Base-by-base conservation (phyloP, 2,797 vertebrate genomes). In the Alauda arvensis region DNA sequence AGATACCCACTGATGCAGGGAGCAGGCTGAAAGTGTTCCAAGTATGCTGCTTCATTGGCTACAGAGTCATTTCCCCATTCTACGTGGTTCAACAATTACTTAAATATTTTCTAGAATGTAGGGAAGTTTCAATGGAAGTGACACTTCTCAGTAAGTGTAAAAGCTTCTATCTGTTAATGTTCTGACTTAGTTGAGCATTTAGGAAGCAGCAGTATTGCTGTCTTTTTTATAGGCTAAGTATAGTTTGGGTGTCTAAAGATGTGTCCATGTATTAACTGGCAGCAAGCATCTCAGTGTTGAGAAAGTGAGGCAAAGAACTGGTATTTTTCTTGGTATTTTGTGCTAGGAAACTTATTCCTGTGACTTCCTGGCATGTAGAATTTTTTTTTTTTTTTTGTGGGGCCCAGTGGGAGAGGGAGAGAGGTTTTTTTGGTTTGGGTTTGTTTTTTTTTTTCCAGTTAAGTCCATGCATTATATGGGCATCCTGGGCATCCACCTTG, bases 51-150 rank as follows among this genome's bases (percentile, higher is more conserved):
- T 76, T 86, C 56, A 39, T 57, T 78, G 65, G 28, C 37, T 78
- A 13, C 20, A 28, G 45, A 82, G n/a, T 51, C 3, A 77, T 89
- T 83, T 69, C 53, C 42, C 59, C 57, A 15, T 77, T 89, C 42
- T 89, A 9, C 8, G 48, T 49, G 42, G 14, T 29, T 87, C 39
- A 69, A 29, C 2, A 3, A 66, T 70, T 77, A 39, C 63, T 84
- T 48, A 60, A 66, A 46, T 66, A 69, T 72, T 88, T 88, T 89
- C 78, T 53, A 60, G 42, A 59, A 79, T 66, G n/a, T 51, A 34
- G 28, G 71, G 69, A 34, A 61, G 6, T 79, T 82, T 85, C 65
- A 66, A 12, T 59, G 28, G 23, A 82, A 79, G 25, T 52, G 71
- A 62, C 61, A 79, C 15, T 34, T 84, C 76, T 79, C 48, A 55